phyloP scores from a whole-genome alignment of 1,140 invertebrate species.

The Hylaeus anthracinus region DNA sequence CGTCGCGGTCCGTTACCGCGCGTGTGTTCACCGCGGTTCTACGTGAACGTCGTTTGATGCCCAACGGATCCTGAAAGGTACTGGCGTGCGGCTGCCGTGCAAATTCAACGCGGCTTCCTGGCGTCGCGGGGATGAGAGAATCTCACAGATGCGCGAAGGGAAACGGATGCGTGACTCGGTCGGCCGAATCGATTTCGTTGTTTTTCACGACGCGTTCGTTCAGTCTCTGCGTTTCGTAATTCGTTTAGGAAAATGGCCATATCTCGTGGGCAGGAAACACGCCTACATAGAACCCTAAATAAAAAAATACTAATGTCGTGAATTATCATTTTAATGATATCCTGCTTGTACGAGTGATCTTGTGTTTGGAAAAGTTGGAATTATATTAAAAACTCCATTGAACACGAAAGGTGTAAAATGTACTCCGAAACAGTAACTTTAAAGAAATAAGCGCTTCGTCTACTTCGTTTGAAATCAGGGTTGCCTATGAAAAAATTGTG shows the following conservation, averaged over 20 bases:
- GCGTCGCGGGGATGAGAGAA: constrained; percentile 1
- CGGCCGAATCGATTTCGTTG: neutral
- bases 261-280: too few relatives aligned
- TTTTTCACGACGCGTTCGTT: constrained; percentile 1
- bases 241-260: neutral
- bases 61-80: neutral
- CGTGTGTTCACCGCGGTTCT: constrained; percentile 9
- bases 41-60: constrained; percentile 41
- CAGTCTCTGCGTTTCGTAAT: neutral
- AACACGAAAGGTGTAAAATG: too few relatives aligned
- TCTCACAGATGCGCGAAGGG: constrained; percentile 20
- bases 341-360: too few relatives aligned
- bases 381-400: too few relatives aligned
- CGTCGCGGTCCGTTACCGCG: constrained; percentile 1
- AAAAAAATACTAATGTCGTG: too few relatives aligned
- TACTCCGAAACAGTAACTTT: too few relatives aligned
- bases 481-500: too few relatives aligned
- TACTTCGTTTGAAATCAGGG: too few relatives aligned
- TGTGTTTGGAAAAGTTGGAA: too few relatives aligned
- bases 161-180: constrained; percentile 33
- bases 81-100: constrained; percentile 2
- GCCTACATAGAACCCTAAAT: too few relatives aligned
- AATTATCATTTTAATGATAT: too few relatives aligned
- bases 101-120: constrained; percentile 13
- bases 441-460: too few relatives aligned